Evolutionary conservation across 2,113 vertebrate species (phyloP), one percentile per base, ranked within the genome.

Genomic region (Accipiter cooperii): DNA sequence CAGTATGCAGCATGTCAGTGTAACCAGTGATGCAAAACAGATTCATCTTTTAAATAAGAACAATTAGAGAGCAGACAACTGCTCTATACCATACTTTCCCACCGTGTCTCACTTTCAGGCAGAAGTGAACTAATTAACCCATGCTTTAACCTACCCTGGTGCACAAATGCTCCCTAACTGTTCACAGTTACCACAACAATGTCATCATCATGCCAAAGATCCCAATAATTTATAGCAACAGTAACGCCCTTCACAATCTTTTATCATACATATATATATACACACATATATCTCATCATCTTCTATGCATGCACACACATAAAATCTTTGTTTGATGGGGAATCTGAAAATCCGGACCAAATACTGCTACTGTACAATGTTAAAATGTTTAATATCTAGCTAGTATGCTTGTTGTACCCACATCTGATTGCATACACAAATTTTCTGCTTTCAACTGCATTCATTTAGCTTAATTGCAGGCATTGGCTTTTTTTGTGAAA

Each of bases 41-140:
- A 95, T 78, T 92, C 84, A 86, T 91, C 89, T 96, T 91, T 93
- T 96, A 96, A 94, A 93, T 87, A 97, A 97, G 89, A 97, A 96
- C 94, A 97, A 94, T 93, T 87, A 95, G 74, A 94, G 63, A 69
- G 51, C 46, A 96, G 84, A 83, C 85, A 95, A 95, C 74, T 89
- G 68, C 82, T 96, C 54, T 60, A 3, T 47, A 86, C 66, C 3
- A 0, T 69, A 85, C 54, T 89, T 89, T 61, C 49, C 75, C 52
- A 88, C 54, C 18, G 3, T 66, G 51, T 66, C 84, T 96, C 70
- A 74, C 87, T 93, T 94, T 91, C 63, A 76, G 74, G 91, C 54
- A 94, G 57, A 95, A 85, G 28, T 68, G 69, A 94, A 92, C 69
- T 71, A 78, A 95, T 96, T 87, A 93, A 82, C 78, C 87, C 51